Evolutionary conservation across 2,113 vertebrate genomes (phyloP).

Genomic region (Hippolais icterina): DNA sequence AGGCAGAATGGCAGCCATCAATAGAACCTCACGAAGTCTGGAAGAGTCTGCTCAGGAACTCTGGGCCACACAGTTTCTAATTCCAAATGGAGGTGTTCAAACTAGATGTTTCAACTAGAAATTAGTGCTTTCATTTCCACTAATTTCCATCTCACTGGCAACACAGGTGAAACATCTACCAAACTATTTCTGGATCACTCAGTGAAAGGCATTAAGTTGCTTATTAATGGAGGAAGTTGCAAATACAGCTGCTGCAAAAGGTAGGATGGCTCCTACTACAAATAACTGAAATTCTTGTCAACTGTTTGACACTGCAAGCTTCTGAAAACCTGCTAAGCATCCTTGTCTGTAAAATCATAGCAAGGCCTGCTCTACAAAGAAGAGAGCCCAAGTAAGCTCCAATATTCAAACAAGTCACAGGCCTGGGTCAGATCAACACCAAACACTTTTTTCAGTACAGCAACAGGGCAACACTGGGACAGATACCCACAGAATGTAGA

Average conservation of each 20-base stretch:
- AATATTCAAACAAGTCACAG: not conserved
- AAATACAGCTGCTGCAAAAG: not conserved
- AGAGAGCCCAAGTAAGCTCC: not conserved
- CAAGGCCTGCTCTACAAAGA: not conserved
- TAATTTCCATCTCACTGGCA: not conserved
- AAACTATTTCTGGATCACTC: not conserved
- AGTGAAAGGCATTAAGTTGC: not conserved
- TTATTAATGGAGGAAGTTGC: not conserved
- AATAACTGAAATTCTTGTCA: not conserved
- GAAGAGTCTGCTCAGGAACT: not conserved
- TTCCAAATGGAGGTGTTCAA: not conserved
- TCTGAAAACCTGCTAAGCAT: not conserved
- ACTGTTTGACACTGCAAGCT: not conserved
- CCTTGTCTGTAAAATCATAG: not conserved
- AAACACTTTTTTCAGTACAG: not conserved
- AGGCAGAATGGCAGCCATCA: not conserved
- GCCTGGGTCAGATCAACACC: not conserved
- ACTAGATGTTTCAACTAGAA: not conserved
- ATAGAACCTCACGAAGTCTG: not conserved
- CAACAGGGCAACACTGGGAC: not conserved
- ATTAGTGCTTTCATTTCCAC: not conserved
- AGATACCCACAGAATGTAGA: accelerated
- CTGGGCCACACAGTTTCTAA: not conserved
- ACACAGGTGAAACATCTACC: not conserved
- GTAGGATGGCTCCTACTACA: not conserved